A percentile compares a stretch with the other conserved stretches of the same genome.
Evolutionary conservation across 2,888 invertebrate species (phyloP).

Genomic region (Tipula confusa): DNA sequence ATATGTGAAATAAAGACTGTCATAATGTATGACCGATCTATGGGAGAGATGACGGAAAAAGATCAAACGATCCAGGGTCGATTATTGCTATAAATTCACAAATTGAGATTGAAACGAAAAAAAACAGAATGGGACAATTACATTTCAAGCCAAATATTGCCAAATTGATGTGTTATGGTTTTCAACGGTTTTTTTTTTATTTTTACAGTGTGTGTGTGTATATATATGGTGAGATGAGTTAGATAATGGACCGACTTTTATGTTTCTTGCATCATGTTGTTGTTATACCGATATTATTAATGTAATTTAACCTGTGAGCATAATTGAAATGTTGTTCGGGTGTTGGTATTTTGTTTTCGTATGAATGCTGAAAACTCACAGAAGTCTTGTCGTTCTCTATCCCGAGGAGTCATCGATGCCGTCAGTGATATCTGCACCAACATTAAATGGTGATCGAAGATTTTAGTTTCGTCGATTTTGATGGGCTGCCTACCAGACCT

Average conservation of each 20-base stretch:
- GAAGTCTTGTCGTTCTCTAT: too few relatives aligned
- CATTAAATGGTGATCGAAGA: too few relatives aligned
- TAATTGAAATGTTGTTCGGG: not conserved
- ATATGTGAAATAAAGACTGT: not conserved
- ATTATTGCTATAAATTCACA: slow-evolving; percentile 3
- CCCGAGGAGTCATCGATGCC: too few relatives aligned
- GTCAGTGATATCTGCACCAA: too few relatives aligned
- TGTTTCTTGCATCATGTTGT: not conserved
- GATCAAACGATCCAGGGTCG: not conserved
- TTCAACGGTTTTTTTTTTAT: not conserved
- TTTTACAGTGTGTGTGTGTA: not conserved
- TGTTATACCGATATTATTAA: not conserved
- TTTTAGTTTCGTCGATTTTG: too few relatives aligned
- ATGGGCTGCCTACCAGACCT: too few relatives aligned
- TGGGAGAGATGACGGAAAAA: not conserved
- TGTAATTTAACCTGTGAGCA: not conserved
- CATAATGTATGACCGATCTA: too few relatives aligned
- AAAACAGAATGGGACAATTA: not conserved
- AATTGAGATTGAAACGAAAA: not conserved
- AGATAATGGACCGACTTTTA: not conserved
- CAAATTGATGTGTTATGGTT: not conserved
- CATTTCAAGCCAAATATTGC: not conserved
- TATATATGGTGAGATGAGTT: not conserved
- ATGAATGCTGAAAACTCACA: too few relatives aligned
- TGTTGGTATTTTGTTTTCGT: too few relatives aligned